Base-by-base conservation (phyloP, 2,888 invertebrate species). In the Pammene aurita region DNA sequence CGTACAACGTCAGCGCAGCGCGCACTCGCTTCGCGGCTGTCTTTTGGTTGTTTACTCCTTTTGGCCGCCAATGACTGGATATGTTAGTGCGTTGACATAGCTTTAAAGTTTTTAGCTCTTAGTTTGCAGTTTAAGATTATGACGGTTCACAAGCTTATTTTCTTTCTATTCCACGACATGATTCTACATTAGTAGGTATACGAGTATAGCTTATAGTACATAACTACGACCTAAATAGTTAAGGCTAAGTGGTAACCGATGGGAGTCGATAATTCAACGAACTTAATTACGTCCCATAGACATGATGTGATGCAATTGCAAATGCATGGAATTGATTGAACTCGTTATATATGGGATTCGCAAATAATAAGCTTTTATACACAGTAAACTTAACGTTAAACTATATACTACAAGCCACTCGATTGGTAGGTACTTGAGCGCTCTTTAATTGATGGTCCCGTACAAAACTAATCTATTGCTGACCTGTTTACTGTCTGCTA, bases 21-120 rank as follows among this genome's bases (percentile, higher is more conserved):
- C 58, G 42, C 38, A 44, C 44, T 55, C 18, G 50, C 34, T 35
- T 35, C 42, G 42, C 26, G 65, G 70, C 71, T 75, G 50, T 16
- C 61, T 50, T 41, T 64, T 67, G 72, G 72, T 73, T 75, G 73
- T 75, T 76, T 78, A 76, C 74, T 76, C 74, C 79, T 81, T 84
- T 80, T 77, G n/a, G n/a, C n/a, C n/a, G n/a, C n/a, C n/a, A n/a
- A n/a, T n/a, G n/a, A n/a, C n/a, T n/a, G n/a, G n/a, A 83, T 85
- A 84, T 84, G 78, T 78, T 78, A 77, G 63, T 57, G 63, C 48
- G 50, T 58, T 46, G 14, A 60, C 44, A 64, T 41, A 68, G 58
- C 14, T 44, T 58, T 46, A 58, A 35, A 52, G 42, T 52, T 11
- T 46, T n/a, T n/a, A n/a, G n/a, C n/a, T 58, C 63, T 58, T 18